Evolutionary conservation across 1,140 invertebrate species (phyloP).

Genomic region (Trachymyrmex cornetzi): DNA sequence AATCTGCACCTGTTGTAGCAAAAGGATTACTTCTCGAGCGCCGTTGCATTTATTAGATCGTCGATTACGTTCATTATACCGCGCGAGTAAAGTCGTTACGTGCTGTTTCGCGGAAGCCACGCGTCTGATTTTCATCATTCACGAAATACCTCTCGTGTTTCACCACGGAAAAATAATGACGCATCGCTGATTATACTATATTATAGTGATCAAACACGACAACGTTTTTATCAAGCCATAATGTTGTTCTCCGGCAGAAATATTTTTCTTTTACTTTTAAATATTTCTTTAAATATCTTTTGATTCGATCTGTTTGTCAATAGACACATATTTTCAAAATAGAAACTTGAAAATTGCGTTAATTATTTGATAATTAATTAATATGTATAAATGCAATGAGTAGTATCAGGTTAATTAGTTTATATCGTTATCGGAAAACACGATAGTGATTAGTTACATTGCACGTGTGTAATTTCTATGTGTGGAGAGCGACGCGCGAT

Average conservation of each 20-base stretch:
- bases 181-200: neutral
- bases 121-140: slow-evolving; percentile 66
- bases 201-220: neutral
- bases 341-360: neutral
- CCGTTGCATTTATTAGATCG: slow-evolving; percentile 76
- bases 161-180: slow-evolving; percentile 37
- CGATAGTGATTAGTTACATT: slow-evolving; percentile 2
- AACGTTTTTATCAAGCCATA: neutral
- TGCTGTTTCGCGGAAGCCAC: slow-evolving; percentile 68
- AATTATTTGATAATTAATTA: slow-evolving; percentile 1
- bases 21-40: slow-evolving; percentile 49
- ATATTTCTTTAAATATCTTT: neutral
- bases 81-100: slow-evolving; percentile 50
- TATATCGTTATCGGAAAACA: neutral
- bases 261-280: neutral
- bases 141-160: slow-evolving; percentile 39
- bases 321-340: neutral
- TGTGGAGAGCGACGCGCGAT: slow-evolving; percentile 12
- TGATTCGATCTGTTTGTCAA: neutral
- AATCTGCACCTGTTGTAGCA: slow-evolving; percentile 73
- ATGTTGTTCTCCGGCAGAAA: neutral
- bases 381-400: neutral
- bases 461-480: neutral
- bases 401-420: slow-evolving; percentile 19
- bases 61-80: slow-evolving; percentile 73